These are phyloP conservation scores for Rhabdophis nuchalis DNA, from an alignment of 2,797 vertebrate species.

Conservation along the genomic window DNA sequence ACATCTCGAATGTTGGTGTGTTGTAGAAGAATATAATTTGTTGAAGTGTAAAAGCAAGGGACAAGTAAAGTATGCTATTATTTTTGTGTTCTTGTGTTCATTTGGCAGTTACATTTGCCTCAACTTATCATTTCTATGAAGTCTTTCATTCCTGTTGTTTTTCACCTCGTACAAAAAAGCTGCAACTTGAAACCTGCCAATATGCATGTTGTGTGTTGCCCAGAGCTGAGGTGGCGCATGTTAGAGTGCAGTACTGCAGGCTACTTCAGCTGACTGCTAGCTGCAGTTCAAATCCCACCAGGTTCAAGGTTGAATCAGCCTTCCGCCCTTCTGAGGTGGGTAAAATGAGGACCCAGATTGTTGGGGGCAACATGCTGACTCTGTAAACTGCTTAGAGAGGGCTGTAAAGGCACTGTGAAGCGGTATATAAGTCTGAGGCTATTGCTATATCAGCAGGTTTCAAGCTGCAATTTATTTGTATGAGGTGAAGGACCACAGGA, in stretches of 20 bases:
- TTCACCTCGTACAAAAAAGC: background rate
- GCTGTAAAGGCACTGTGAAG: too few relatives aligned
- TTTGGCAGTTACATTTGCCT: background rate
- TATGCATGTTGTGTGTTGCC: too few relatives aligned
- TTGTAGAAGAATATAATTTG: constrained; percentile 22
- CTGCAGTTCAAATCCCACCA: too few relatives aligned
- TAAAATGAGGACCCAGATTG: too few relatives aligned
- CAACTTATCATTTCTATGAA: background rate
- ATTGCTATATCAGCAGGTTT: background rate
- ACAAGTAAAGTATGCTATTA: fast-evolving
- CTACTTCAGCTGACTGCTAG: too few relatives aligned
- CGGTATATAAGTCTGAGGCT: too few relatives aligned
- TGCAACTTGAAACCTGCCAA: background rate
- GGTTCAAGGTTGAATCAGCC: too few relatives aligned
- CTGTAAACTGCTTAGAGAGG: too few relatives aligned
- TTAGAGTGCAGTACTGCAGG: too few relatives aligned
- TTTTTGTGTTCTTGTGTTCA: background rate
- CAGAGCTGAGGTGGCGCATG: background rate
- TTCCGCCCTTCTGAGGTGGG: too few relatives aligned
- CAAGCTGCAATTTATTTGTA: background rate
- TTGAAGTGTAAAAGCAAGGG: background rate
- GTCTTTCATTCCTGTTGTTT: background rate
- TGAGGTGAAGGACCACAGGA: background rate
- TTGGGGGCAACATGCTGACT: too few relatives aligned
- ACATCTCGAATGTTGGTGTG: constrained; percentile 33